These are phyloP conservation scores for Triops cancriformis DNA, from an alignment of 1,140 invertebrate genomes.

Conservation along the genomic window DNA sequence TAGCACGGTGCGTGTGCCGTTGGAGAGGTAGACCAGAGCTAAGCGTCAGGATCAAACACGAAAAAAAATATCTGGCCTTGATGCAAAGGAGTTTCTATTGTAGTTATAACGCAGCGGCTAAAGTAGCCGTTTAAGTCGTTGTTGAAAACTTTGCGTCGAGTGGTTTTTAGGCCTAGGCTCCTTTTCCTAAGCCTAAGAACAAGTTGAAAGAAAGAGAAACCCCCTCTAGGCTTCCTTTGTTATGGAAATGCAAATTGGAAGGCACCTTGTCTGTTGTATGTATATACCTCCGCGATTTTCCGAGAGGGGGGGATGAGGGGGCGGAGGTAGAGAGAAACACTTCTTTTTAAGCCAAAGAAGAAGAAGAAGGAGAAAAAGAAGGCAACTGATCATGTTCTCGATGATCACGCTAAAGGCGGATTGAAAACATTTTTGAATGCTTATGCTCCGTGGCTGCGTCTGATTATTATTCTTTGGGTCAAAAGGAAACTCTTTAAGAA, in stretches of 20 bases:
- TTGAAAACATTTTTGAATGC: too few relatives aligned
- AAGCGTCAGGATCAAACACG: not conserved
- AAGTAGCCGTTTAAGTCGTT: not conserved
- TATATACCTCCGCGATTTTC: conserved; percentile 1
- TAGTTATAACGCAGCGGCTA: not conserved
- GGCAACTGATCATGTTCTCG: not conserved
- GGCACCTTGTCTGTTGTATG: not conserved
- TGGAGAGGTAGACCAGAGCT: too few relatives aligned
- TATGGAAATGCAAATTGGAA: conserved; percentile 3
- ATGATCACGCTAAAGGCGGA: not conserved
- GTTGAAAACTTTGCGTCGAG: not conserved
- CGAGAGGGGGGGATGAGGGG: not conserved
- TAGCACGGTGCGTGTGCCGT: conserved; percentile 15
- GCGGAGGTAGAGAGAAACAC: not conserved
- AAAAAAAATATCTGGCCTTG: not conserved
- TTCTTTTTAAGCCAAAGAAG: not conserved
- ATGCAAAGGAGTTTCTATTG: not conserved
- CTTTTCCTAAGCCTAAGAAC: not conserved
- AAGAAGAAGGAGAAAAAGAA: too few relatives aligned
- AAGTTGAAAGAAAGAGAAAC: not conserved
- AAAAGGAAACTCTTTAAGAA: conserved; percentile 26
- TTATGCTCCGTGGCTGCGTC: not conserved
- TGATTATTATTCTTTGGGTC: conserved; percentile 21
- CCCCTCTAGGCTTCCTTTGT: not conserved
- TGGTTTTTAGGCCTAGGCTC: not conserved